Evolutionary conservation across 2,797 vertebrate species (phyloP).

Genomic region (Cyprinodon diabolis): DNA sequence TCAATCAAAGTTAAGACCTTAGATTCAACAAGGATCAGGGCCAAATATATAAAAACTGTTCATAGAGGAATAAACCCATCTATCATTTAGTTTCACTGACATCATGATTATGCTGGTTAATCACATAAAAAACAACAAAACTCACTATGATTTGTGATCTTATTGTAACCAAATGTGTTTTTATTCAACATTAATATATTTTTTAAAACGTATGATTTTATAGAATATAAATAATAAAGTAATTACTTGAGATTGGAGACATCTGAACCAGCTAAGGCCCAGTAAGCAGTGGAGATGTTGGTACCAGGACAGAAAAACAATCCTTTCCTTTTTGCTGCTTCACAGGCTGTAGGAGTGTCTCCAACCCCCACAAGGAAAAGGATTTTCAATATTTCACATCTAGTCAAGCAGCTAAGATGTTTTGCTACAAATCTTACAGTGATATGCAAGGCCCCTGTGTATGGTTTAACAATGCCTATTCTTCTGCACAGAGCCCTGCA

Average conservation of each 20-base stretch:
- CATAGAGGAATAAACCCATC: no score
- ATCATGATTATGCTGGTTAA: not conserved
- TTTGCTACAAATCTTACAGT: slow-evolving; percentile 48
- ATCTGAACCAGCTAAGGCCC: slow-evolving; percentile 38
- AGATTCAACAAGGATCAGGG: not conserved
- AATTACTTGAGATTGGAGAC: slow-evolving; percentile 46
- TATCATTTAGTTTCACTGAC: not conserved
- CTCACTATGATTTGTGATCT: not conserved
- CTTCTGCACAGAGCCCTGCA: slow-evolving; percentile 31
- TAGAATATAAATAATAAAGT: slow-evolving; percentile 16
- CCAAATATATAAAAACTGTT: not conserved
- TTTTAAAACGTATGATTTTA: not conserved
- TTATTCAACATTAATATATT: not conserved
- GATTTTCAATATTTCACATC: slow-evolving; percentile 67
- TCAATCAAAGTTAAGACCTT: not conserved
- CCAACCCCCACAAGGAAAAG: slow-evolving; percentile 51
- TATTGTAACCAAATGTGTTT: not conserved
- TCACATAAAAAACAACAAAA: not conserved
- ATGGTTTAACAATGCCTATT: slow-evolving; percentile 61
- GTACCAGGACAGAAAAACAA: slow-evolving; percentile 75
- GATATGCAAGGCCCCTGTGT: slow-evolving; percentile 35
- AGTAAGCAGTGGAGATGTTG: slow-evolving; percentile 65
- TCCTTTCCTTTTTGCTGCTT: slow-evolving; percentile 68
- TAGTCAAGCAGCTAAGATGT: slow-evolving; percentile 26
- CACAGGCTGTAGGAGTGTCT: slow-evolving; percentile 61